phyloP scores from a whole-genome alignment of 2,888 invertebrate species.

The Gymnosoma rotundatum region DNA sequence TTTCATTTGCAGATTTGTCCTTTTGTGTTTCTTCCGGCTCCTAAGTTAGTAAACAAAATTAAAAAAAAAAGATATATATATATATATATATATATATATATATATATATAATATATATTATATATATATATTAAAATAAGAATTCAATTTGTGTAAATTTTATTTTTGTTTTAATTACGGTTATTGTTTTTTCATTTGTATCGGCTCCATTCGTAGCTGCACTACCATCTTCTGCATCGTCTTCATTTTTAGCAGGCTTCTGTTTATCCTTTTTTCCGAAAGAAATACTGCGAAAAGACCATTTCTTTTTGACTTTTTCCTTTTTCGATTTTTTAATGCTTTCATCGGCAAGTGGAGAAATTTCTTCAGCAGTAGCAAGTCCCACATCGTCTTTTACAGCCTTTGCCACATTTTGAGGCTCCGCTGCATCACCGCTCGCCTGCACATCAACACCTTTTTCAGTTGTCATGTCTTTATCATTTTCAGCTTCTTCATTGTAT shows the following conservation, averaged over 20 bases:
- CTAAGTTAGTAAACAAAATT: conserved; percentile 34
- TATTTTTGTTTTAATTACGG: conserved; percentile 71
- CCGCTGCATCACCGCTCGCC: conserved; percentile 69
- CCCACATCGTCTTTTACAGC: conserved; percentile 72
- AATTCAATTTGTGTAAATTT: neutral
- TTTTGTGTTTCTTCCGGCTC: conserved; percentile 64
- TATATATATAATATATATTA: too few species aligned
- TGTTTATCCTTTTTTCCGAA: conserved; percentile 94
- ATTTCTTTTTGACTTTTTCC: conserved; percentile 92
- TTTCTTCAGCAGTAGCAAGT: conserved; percentile 75
- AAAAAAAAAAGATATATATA: too few species aligned
- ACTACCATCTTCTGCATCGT: conserved; percentile 79
- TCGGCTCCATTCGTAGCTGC: conserved; percentile 69
- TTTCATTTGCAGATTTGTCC: conserved; percentile 59
- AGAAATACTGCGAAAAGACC: conserved; percentile 93
- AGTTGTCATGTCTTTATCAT: conserved; percentile 87
- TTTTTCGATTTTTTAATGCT: conserved; percentile 86
- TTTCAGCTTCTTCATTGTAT: conserved; percentile 84
- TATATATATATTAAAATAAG: too few species aligned
- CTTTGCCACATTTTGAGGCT: conserved; percentile 43
- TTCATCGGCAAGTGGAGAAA: conserved; percentile 79
- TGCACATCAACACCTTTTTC: conserved; percentile 82
- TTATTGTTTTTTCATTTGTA: conserved; percentile 72
- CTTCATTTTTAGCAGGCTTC: conserved; percentile 88
- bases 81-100: too few species aligned